Evolutionary conservation across 2,888 invertebrate species (phyloP).

Genomic region (Nymphalis polychloros): DNA sequence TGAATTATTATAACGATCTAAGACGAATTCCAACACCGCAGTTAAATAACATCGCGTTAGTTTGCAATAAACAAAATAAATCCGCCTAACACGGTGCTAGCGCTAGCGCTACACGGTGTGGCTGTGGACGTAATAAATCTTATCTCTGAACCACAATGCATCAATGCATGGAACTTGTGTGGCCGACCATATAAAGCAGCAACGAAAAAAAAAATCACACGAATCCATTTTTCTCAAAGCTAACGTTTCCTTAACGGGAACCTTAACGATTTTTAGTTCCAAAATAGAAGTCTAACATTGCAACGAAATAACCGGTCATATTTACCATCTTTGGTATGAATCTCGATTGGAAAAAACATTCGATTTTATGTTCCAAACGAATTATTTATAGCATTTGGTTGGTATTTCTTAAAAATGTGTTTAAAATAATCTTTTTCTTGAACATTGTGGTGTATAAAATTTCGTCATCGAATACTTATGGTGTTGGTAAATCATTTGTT

Average conservation of each 20-base stretch:
- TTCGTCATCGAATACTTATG: not conserved
- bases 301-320: conserved; percentile 13
- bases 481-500: conserved; percentile 20
- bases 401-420: too few species aligned
- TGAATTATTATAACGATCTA: too few species aligned
- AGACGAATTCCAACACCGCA: not conserved
- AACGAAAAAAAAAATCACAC: conserved; percentile 33
- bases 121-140: conserved; percentile 57
- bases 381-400: too few species aligned
- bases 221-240: conserved; percentile 21
- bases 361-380: too few species aligned
- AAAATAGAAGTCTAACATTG: conserved; percentile 4
- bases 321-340: conserved; percentile 1
- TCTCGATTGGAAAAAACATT: too few species aligned
- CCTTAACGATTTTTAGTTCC: conserved; percentile 35
- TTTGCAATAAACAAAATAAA: conserved; percentile 64
- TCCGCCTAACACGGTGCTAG: conserved; percentile 49
- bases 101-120: conserved; percentile 50
- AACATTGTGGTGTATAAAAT: too few species aligned
- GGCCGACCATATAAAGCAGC: conserved; percentile 45
- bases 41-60: conserved; percentile 36
- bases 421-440: too few species aligned
- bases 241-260: conserved; percentile 17
- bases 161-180: conserved; percentile 47
- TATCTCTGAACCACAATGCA: conserved; percentile 48